A percentile compares a stretch with the other conserved stretches of the same genome.
Evolutionary conservation across 2,113 vertebrate genomes (phyloP).

Genomic region (Eclectus roratus): DNA sequence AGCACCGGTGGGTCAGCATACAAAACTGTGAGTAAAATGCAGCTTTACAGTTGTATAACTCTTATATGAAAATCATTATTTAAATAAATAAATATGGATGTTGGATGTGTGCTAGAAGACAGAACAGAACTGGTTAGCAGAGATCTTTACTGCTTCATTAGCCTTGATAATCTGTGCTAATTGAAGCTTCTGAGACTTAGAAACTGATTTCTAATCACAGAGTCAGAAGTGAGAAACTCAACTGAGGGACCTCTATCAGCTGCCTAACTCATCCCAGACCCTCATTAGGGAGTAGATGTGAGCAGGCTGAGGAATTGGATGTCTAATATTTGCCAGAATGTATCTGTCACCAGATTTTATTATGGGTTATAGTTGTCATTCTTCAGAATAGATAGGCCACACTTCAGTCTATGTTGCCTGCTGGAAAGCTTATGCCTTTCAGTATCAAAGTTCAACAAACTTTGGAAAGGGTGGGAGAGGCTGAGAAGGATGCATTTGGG

Average conservation of each 20-base stretch:
- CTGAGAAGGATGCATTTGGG: not conserved
- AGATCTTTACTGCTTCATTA: not conserved
- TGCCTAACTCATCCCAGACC: not conserved
- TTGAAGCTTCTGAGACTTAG: not conserved
- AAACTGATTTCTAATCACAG: not conserved
- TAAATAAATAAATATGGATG: not conserved
- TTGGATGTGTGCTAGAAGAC: not conserved
- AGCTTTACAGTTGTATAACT: not conserved
- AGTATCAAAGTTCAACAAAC: not conserved
- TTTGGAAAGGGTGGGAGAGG: not conserved
- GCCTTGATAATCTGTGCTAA: accelerated
- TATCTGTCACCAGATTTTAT: not conserved
- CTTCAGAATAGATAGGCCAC: not conserved
- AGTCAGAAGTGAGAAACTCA: not conserved
- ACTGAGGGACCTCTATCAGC: not conserved
- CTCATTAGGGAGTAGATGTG: not conserved
- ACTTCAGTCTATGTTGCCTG: not conserved
- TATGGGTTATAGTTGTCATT: not conserved
- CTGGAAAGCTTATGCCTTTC: not conserved
- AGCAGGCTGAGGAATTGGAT: not conserved
- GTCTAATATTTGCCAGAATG: not conserved
- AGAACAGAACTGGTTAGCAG: not conserved
- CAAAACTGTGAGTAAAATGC: not conserved
- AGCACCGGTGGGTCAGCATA: not conserved
- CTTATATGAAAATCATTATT: not conserved